These are phyloP conservation scores for Tragelaphus buxtoni DNA, from an alignment of 2,113 vertebrate species.

Conservation along the genomic window DNA sequence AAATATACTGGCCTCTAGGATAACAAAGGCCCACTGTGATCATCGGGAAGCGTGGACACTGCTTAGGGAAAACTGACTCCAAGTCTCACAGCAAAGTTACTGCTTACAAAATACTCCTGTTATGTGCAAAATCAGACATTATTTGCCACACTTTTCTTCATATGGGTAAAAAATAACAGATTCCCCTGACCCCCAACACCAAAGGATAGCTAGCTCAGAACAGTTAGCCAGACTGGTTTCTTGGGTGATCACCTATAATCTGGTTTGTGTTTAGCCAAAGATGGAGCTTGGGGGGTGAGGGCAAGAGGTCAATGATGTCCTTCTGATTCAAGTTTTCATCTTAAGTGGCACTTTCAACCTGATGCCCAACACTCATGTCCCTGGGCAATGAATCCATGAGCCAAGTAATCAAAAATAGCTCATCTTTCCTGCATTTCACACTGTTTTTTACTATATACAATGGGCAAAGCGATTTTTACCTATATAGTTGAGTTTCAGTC, in stretches of 20 bases:
- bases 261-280: neutral
- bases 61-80: neutral
- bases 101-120: neutral
- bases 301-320: neutral
- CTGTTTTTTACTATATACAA: neutral
- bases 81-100: neutral
- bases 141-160: neutral
- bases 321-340: neutral
- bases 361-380: neutral
- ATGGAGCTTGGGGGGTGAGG: neutral
- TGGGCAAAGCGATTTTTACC: neutral
- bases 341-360: neutral
- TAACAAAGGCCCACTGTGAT: neutral
- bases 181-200: neutral
- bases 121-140: neutral
- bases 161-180: neutral
- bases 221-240: neutral
- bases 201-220: neutral
- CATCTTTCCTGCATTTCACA: neutral
- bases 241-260: neutral
- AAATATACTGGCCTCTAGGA: neutral
- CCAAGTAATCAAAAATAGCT: neutral
- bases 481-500: neutral
- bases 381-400: neutral
- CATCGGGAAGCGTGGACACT: accelerated